Percentiles rank a stretch among this genome's conserved stretches.
Conservation (phyloP, 2,888 invertebrate genomes). For the Conus canariensis region DNA sequence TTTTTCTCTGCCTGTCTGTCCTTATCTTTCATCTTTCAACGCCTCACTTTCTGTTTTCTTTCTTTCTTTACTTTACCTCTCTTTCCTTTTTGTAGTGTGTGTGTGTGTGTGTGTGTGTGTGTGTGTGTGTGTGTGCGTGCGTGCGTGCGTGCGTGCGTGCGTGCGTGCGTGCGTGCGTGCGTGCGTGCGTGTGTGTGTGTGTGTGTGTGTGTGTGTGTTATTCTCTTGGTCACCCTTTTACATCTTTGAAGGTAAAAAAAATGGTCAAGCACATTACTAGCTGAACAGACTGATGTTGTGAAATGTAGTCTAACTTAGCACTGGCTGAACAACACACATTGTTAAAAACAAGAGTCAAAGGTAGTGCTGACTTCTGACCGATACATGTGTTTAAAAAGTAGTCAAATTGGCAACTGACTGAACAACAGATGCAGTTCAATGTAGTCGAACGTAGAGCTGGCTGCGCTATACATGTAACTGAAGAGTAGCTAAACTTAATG, state of each 20-base stretch:
- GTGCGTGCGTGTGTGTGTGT: conserved; percentile 25
- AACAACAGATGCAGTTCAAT: too few relatives aligned
- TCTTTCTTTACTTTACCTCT: neutral
- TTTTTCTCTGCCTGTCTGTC: neutral
- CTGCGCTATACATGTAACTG: too few relatives aligned
- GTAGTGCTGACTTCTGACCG: too few relatives aligned
- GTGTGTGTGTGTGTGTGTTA: neutral
- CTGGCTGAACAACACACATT: too few relatives aligned
- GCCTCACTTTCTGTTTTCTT: neutral
- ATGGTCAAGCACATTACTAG: neutral
- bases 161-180: neutral
- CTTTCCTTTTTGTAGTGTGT: neutral
- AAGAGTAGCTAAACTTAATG: too few relatives aligned
- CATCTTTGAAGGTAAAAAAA: neutral
- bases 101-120: conserved; percentile 26
- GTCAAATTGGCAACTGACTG: too few relatives aligned
- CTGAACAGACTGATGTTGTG: too few relatives aligned
- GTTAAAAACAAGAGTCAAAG: too few relatives aligned
- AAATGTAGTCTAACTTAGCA: too few relatives aligned
- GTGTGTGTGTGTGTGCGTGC: conserved; percentile 30
- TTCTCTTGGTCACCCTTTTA: too few relatives aligned
- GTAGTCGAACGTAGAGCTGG: too few relatives aligned
- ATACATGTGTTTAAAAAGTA: too few relatives aligned
- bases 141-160: conserved; percentile 23
- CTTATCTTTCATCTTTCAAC: neutral